Base-by-base conservation (phyloP, 2,797 vertebrate species). In the Heterohyrax brucei region DNA sequence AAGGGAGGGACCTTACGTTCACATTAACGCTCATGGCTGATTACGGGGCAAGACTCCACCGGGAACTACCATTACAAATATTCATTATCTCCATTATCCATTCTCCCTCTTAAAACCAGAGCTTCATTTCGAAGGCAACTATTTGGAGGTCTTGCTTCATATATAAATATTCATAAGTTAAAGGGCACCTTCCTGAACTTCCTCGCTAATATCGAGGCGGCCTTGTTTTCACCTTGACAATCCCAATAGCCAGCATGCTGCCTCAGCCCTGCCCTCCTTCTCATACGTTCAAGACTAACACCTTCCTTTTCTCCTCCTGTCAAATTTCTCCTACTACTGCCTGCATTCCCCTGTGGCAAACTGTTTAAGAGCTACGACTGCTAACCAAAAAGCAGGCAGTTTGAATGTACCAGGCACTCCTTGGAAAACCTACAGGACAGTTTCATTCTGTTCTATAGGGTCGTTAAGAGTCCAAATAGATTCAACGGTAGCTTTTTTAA, bases 11-110 rank as follows among this genome's bases (percentile, higher is more conserved):
- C 46, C 72, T 50, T 13, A n/a, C 22, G 59, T 81, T 82, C 48
- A 75, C 14, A n/a, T 28, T 84, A 39, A 18, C 26, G 33, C 46
- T 33, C 70, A 50, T 61, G n/a, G 80, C 5, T 19, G 59, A 28
- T 3, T 0, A n/a, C 5, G 30, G 44, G 39, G 53, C 62, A 13
- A 2, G 4, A 72, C 26, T 53, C 26, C 77, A 28, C 78, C 0
- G 0, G 44, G 30, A 72, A 59, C 44, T 4, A 14, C 26, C 44
- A 33, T 33, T 61, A 89, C 81, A 87, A 96, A 89, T 96, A 96
- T 93, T 86, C 78, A 79, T 50, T 33, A 76, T 8, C 22, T 33
- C 5, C 3, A 24, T 3, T n/a, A 62, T n/a, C 0, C 10, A 39
- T 39, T 39, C 24, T 0, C 9, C 21, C 44, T 64, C 16, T 66